phyloP scores from a whole-genome alignment of 1,140 invertebrate genomes.

The Palaemon carinicauda region DNA sequence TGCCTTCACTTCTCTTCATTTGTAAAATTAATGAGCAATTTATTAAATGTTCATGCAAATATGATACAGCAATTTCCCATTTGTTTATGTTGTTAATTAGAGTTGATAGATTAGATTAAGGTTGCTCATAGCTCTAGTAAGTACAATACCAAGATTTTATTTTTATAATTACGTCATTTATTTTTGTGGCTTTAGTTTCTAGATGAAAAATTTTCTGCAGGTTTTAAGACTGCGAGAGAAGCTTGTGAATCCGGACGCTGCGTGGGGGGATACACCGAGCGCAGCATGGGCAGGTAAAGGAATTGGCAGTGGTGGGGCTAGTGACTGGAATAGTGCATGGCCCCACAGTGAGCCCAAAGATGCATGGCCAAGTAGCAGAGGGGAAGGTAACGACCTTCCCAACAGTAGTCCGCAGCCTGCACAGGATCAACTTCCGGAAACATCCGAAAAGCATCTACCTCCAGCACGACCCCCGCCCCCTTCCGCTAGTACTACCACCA shows the following conservation, averaged over 20 bases:
- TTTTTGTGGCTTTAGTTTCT: background rate
- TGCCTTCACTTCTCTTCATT: too few relatives aligned
- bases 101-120: too few relatives aligned
- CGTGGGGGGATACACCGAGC: slow-evolving; percentile 60
- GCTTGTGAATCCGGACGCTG: slow-evolving; percentile 60
- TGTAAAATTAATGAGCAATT: too few relatives aligned
- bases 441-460: slow-evolving; percentile 21
- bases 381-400: slow-evolving; percentile 37
- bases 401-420: slow-evolving; percentile 37
- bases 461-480: slow-evolving; percentile 28
- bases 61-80: too few relatives aligned
- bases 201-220: slow-evolving; percentile 19
- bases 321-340: slow-evolving; percentile 43
- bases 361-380: slow-evolving; percentile 54
- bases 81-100: too few relatives aligned
- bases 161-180: background rate
- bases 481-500: slow-evolving; percentile 22
- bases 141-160: too few relatives aligned
- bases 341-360: slow-evolving; percentile 32
- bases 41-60: too few relatives aligned
- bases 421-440: slow-evolving; percentile 12
- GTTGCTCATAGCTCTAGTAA: too few relatives aligned
- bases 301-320: slow-evolving; percentile 34
- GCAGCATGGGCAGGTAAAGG: slow-evolving; percentile 55
- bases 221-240: slow-evolving; percentile 57